These are phyloP conservation scores for Brachionus rotundiformis DNA, from an alignment of 1,140 invertebrate species.

Conservation along the genomic window DNA sequence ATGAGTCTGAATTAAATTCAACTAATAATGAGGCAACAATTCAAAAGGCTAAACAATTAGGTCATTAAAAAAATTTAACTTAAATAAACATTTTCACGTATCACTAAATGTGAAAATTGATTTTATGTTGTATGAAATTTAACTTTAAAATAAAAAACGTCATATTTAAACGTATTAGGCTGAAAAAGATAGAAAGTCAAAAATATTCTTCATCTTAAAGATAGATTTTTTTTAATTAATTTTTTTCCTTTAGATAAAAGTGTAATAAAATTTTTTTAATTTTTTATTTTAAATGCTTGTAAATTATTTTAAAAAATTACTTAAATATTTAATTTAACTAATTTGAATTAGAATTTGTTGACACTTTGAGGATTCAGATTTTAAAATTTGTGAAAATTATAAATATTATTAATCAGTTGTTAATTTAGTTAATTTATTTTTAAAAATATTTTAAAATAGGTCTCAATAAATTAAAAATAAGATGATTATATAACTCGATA, in stretches of 20 bases:
- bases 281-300: background rate
- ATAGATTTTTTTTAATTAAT: background rate
- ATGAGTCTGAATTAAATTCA: background rate
- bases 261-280: background rate
- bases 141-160: background rate
- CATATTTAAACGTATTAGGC: background rate
- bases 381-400: too few species aligned
- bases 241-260: background rate
- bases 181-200: background rate
- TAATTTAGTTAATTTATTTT: too few species aligned
- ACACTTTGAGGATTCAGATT: too few species aligned
- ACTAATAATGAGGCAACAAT: background rate
- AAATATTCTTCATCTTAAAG: background rate
- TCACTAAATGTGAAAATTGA: background rate
- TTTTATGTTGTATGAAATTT: background rate
- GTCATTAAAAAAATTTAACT: background rate
- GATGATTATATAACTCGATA: too few species aligned
- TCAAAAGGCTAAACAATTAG: background rate
- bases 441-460: too few species aligned
- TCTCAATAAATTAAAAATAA: too few species aligned
- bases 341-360: too few species aligned
- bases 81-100: too few species aligned
- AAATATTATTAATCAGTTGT: too few species aligned
- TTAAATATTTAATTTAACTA: too few species aligned
- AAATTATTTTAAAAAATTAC: background rate